phyloP scores from a whole-genome alignment of 2,888 invertebrate genomes.

The Germaria angustata region DNA sequence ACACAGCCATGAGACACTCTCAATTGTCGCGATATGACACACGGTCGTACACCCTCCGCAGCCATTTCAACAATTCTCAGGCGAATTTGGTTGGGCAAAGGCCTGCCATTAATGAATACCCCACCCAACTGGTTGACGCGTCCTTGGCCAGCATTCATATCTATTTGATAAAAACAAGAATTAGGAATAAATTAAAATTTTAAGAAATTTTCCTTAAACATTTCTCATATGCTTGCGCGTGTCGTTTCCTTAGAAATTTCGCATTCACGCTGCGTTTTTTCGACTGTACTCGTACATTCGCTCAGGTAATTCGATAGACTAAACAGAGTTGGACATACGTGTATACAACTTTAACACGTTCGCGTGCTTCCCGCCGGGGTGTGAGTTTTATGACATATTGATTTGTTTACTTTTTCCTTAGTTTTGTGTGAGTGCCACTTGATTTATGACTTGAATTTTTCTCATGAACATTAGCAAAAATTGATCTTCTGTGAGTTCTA shows the following conservation, averaged over 20 bases:
- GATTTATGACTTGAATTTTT: constrained; percentile 72
- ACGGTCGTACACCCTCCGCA: constrained; percentile 95
- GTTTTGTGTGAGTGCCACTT: constrained; percentile 69
- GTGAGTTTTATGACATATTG: constrained; percentile 58
- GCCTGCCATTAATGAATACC: constrained; percentile 97
- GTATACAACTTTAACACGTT: constrained; percentile 42
- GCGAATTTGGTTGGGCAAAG: constrained; percentile 95
- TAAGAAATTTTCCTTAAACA: constrained; percentile 8
- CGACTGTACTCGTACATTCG: background rate
- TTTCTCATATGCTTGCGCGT: constrained; percentile 56
- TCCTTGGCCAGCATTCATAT: constrained; percentile 88
- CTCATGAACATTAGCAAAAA: background rate
- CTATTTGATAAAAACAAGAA: constrained; percentile 69
- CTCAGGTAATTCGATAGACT: constrained; percentile 9
- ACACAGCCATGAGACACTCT: constrained; percentile 98
- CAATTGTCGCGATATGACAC: constrained; percentile 96
- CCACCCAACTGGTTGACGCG: constrained; percentile 98
- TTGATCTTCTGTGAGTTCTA: constrained; percentile 23
- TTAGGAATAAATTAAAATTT: constrained; percentile 9
- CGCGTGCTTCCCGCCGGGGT: constrained; percentile 68
- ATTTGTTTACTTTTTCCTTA: background rate
- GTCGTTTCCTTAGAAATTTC: constrained; percentile 55
- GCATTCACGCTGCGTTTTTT: constrained; percentile 28
- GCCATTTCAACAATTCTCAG: constrained; percentile 98
- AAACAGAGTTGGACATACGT: background rate